A percentile compares a stretch with the other conserved stretches of the same genome.
Evolutionary conservation across 2,888 invertebrate species (phyloP).

Genomic region (Pasiphila rectangulata): DNA sequence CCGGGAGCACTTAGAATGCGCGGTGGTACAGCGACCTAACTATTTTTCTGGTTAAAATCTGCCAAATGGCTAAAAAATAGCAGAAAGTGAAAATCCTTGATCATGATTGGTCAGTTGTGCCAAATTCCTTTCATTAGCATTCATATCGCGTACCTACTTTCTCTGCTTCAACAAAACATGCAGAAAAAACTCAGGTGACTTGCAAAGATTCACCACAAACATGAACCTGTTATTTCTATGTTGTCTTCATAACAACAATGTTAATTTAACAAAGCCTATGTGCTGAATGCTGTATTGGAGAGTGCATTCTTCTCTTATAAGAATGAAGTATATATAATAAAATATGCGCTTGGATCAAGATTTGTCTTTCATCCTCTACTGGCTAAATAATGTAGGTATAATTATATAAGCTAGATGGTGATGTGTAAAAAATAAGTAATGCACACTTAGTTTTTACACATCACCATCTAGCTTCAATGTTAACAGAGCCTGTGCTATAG

Average conservation of each 20-base stretch:
- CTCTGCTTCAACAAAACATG: conserved; percentile 19
- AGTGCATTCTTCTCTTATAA: too few species aligned
- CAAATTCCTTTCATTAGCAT: conserved; percentile 27
- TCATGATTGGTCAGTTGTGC: conserved; percentile 1
- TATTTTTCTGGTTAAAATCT: conserved; percentile 39
- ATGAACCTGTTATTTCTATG: neutral
- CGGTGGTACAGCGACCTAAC: conserved; percentile 44
- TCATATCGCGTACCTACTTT: conserved; percentile 26
- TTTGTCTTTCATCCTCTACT: too few species aligned
- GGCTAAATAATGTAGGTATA: too few species aligned
- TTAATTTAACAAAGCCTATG: too few species aligned
- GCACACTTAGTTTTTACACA: too few species aligned
- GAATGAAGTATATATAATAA: too few species aligned
- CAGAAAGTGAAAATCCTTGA: conserved; percentile 3
- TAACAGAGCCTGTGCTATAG: too few species aligned
- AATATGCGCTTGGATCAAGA: too few species aligned
- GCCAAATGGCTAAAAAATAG: conserved; percentile 5
- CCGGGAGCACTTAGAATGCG: conserved; percentile 5
- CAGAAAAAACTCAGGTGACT: conserved; percentile 13
- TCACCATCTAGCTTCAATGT: too few species aligned
- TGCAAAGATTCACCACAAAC: neutral
- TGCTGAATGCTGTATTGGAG: too few species aligned
- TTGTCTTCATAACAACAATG: neutral
- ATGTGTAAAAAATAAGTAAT: too few species aligned
- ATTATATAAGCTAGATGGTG: too few species aligned